Base-by-base conservation (phyloP, 2,888 invertebrate species). In the Clepsis dumicolana region DNA sequence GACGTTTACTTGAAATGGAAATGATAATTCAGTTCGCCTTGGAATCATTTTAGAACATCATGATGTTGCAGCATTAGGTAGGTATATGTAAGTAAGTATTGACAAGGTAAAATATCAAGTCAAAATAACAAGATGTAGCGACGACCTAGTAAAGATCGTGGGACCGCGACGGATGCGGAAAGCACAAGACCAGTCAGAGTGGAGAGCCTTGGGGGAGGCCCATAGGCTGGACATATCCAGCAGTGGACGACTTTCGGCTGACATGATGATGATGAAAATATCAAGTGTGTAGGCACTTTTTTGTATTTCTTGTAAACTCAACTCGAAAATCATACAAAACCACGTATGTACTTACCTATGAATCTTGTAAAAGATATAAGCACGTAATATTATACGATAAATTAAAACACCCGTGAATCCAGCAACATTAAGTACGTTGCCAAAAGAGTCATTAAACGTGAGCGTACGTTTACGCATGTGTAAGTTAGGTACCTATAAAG, bases 361-460 rank as follows among this genome's bases (percentile, higher is more conserved):
- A 48, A 48, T 21, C 48, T 21, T 48, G 21, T 12, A 48, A 48
- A 48, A 12, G 48, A 21, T 21, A 21, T 48, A 48, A 21, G 48
- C 21, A 21, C 48, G 48, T 48, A 48, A 48, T 48, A 48, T 48
- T 16, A 8, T 52, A 62, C 52, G 50, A 62, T 62, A 52, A 62
- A 50, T 38, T 64, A 63, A 62, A 56, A 27, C 56, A 18, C 38
- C 62, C 62, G 21, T 56, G 38, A 67, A 54, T 48, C 35, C 50
- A 50, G 50, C 29, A 57, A 62, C 62, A 57, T 63, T 62, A 63
- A 67, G 66, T 56, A 67, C 38, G 16, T 41, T 63, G 38, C 66
- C 66, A 62, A 67, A 67, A 68, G 67, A 68, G 63, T 63, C 63
- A 68, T 68, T 59, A 63, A 68, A 63, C 50, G n/a, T 10, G 41